Conservation (phyloP, 2,888 invertebrate genomes). For the Tortrix viridana region DNA sequence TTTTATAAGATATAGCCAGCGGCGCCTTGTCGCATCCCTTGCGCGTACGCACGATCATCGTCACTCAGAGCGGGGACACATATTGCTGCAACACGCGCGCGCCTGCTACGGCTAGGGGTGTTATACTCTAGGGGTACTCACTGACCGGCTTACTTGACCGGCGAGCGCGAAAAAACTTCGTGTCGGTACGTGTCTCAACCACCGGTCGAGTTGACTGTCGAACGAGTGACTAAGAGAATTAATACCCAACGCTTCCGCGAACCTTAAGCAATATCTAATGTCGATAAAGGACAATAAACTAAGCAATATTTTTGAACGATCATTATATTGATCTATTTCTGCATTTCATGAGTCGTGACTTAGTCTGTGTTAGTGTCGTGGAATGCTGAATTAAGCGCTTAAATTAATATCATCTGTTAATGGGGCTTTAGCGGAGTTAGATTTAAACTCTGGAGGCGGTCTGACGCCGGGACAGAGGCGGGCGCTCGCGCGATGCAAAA, state of each 20-base stretch:
- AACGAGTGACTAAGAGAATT: too few species aligned
- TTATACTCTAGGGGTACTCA: too few species aligned
- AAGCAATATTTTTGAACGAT: slow-evolving; percentile 37
- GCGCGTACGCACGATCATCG: slow-evolving; percentile 60
- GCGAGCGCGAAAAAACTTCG: too few species aligned
- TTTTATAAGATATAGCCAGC: slow-evolving; percentile 70
- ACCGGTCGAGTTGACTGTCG: too few species aligned
- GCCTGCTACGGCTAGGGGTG: slow-evolving; percentile 12
- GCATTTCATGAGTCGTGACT: slow-evolving; percentile 35
- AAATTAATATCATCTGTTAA: slow-evolving; percentile 22
- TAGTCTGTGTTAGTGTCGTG: slow-evolving; percentile 35
- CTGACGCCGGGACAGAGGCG: slow-evolving; percentile 12
- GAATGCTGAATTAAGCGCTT: slow-evolving; percentile 32
- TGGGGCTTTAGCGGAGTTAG: slow-evolving; percentile 23
- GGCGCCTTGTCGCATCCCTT: slow-evolving; percentile 52
- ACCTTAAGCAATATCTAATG: slow-evolving; percentile 34
- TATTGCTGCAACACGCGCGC: slow-evolving; percentile 40
- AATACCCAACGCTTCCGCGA: neutral
- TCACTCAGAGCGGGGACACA: slow-evolving; percentile 54
- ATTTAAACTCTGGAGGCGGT: slow-evolving; percentile 17
- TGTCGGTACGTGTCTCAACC: too few species aligned
- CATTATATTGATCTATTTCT: slow-evolving; percentile 35
- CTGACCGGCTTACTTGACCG: too few species aligned
- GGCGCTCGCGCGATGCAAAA: slow-evolving; percentile 18
- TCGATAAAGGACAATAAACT: slow-evolving; percentile 37